Percentiles rank a stretch among this genome's conserved stretches.
These are phyloP conservation scores for Cecropterus lyciades DNA, from an alignment of 1,140 invertebrate genomes.

Conservation along the genomic window DNA sequence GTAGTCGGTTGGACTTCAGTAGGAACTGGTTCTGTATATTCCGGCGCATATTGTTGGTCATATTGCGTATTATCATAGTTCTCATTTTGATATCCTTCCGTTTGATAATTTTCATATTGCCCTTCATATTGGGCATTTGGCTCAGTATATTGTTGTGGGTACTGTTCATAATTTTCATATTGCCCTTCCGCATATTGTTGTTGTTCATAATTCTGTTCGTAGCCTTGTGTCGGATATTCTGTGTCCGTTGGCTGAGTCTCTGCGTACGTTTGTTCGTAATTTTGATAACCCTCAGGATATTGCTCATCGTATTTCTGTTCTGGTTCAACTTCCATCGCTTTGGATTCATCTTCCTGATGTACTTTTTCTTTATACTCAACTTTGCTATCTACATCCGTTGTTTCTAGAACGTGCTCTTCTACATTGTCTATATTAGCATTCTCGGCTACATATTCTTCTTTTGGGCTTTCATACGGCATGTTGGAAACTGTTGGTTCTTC, in stretches of 20 bases:
- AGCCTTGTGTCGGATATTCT: constrained; percentile 38
- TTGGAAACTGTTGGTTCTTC: constrained; percentile 3
- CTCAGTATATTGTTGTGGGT: constrained; percentile 61
- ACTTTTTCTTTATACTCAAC: constrained; percentile 27
- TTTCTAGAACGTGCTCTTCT: constrained; percentile 34
- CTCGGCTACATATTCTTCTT: constrained; percentile 31
- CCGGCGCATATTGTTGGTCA: constrained; percentile 52
- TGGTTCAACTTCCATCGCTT: constrained; percentile 42
- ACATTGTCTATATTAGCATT: constrained; percentile 31
- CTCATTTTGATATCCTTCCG: constrained; percentile 57
- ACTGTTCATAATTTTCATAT: constrained; percentile 66
- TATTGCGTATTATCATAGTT: constrained; percentile 59
- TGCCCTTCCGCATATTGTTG: constrained; percentile 54
- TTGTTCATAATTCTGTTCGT: constrained; percentile 45
- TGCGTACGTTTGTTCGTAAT: constrained; percentile 58
- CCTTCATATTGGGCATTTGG: constrained; percentile 57
- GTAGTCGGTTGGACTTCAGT: constrained; percentile 28
- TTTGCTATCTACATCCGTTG: constrained; percentile 29
- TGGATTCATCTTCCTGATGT: constrained; percentile 19
- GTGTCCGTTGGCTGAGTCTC: constrained; percentile 34
- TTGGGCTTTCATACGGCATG: constrained; percentile 20
- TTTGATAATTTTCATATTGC: constrained; percentile 61
- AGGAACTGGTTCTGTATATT: constrained; percentile 43
- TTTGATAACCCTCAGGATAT: constrained; percentile 42
- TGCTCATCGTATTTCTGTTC: constrained; percentile 49